A percentile compares a stretch with the other conserved stretches of the same genome.
Conservation (phyloP, 92 coral and sea anemone genomes). For the Meandrina meandrites region DNA sequence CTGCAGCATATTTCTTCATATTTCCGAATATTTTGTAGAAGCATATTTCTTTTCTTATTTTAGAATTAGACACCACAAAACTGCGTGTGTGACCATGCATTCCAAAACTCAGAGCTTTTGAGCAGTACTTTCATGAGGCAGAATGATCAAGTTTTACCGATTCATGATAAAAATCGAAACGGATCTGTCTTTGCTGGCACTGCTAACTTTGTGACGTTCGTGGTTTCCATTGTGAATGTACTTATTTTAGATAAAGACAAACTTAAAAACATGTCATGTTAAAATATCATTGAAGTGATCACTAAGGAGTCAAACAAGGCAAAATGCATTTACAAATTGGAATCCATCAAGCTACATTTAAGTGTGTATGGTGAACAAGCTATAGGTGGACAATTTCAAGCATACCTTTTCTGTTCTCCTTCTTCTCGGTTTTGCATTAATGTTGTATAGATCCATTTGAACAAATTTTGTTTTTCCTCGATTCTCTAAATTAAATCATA, state of each 20-base stretch:
- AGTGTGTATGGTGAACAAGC: neutral
- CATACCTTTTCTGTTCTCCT: neutral
- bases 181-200: neutral
- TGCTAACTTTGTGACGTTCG: neutral
- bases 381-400: too few relatives aligned
- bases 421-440: neutral
- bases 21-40: too few relatives aligned
- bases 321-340: neutral
- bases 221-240: neutral
- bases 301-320: neutral
- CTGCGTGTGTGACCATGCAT: too few relatives aligned
- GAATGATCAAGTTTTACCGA: too few relatives aligned
- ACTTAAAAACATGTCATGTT: neutral
- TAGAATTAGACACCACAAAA: too few relatives aligned
- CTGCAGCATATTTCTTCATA: too few relatives aligned
- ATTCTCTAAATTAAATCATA: neutral
- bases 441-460: neutral
- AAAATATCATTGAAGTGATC: neutral
- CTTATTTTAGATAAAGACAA: neutral
- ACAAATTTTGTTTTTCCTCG: too few relatives aligned
- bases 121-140: too few relatives aligned
- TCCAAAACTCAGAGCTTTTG: too few relatives aligned
- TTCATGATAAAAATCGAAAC: too few relatives aligned
- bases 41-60: too few relatives aligned
- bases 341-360: too few relatives aligned